phyloP scores from a whole-genome alignment of 2,888 invertebrate genomes.

The Dryococelus australis region DNA sequence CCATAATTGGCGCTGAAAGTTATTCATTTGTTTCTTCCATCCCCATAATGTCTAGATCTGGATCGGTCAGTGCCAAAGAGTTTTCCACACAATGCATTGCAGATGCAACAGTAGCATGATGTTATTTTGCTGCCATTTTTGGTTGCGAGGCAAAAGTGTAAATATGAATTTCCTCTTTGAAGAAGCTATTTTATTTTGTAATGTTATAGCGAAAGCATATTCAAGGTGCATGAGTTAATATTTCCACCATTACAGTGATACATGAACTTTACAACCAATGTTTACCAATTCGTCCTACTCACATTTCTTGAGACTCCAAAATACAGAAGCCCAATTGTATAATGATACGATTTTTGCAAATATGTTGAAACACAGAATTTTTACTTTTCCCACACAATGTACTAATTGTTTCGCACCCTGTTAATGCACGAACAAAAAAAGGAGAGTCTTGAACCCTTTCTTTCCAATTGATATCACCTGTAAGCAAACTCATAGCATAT shows the following conservation, averaged over 20 bases:
- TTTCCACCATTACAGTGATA: constrained; percentile 23
- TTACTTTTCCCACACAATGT: not conserved
- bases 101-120: not conserved
- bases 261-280: not conserved
- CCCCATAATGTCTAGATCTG: not conserved
- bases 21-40: constrained; percentile 17
- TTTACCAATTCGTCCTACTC: not conserved
- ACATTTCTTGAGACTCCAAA: not conserved
- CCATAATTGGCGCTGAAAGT: not conserved
- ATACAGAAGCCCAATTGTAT: not conserved
- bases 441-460: not conserved
- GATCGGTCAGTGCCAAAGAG: not conserved
- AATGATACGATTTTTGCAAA: not conserved
- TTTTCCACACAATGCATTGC: not conserved
- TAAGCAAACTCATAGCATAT: too few relatives aligned
- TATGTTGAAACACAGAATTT: not conserved
- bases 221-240: constrained; percentile 2
- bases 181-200: constrained; percentile 28
- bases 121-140: not conserved
- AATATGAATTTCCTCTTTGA: too few relatives aligned
- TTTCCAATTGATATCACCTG: not conserved
- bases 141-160: constrained; percentile 21
- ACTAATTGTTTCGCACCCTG: not conserved
- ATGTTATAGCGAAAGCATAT: constrained; percentile 13
- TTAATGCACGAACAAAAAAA: not conserved